Base-by-base conservation (phyloP, 2,113 vertebrate species). In the Psettodes erumei region DNA sequence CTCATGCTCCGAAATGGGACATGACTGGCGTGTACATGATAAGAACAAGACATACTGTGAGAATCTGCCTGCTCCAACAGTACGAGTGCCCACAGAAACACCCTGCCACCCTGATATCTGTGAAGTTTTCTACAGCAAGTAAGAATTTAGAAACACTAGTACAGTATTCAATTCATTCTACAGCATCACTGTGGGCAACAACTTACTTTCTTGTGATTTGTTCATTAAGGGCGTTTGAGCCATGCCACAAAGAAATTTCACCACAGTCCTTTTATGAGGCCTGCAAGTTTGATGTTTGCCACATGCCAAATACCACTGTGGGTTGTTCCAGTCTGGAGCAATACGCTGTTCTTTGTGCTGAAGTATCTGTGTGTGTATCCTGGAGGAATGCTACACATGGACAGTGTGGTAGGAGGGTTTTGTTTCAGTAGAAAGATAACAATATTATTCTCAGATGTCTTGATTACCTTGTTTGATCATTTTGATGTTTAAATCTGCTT, bases 271-370 rank as follows among this genome's bases (percentile, higher is more conserved):
- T 85, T 88, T 95, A 93, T 69, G 21, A 95, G 42, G 95, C 94
- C 67, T 99, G 97, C 35, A 33, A 88, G 10, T 96, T 89, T 64
- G 96, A 98, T 80, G 81, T 86, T n/a, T 97, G 96, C 78, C 75
- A 91, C 27, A 73, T 87, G 62, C 1, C 2, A 0, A 33, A 85
- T 30, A 0, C 5, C 7, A 13, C 3, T 0, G 1, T 83, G 2
- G 82, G 87, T 61, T 99, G 97, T 77, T 92, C 93, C 12, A 91
- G 92, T 79, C 51, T 99, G 60, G 94, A 96, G 86, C 64, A 84
- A 0, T 99, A 98, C 0, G 95, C 95, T 3, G 25, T 78, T 0
- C 71, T 89, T 50, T 99, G 97, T 51, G 90, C 91, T 5, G 5
- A 82, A 3, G 48, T 63, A 3, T 93, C 89, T 15, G 2, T 95